These are phyloP conservation scores for Orcinus orca DNA, from an alignment of 2,113 vertebrate genomes.

Conservation along the genomic window DNA sequence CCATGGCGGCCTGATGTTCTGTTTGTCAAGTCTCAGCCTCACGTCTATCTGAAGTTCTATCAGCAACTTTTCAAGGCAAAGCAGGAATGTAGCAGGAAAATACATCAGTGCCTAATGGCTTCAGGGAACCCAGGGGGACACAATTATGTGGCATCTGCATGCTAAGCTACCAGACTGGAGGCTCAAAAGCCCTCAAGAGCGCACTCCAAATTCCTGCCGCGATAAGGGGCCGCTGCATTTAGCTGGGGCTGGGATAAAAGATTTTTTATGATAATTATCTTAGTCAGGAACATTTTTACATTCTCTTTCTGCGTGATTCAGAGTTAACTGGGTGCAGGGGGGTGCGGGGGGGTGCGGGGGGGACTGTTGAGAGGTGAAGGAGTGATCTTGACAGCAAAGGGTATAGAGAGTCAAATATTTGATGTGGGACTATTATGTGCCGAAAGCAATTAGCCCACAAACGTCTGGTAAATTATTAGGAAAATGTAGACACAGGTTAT, in stretches of 20 bases:
- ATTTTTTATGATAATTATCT: conserved; percentile 88
- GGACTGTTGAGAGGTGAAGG: conserved; percentile 59
- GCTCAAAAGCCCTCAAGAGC: conserved; percentile 92
- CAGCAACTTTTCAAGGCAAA: conserved; percentile 84
- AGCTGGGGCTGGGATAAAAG: conserved; percentile 81
- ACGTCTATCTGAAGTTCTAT: conserved; percentile 82
- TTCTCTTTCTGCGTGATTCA: conserved; percentile 80
- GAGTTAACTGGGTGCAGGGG: conserved; percentile 42
- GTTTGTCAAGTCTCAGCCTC: conserved; percentile 65
- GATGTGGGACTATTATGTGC: conserved; percentile 74
- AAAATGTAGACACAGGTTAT: conserved; percentile 68
- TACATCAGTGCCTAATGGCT: conserved; percentile 93
- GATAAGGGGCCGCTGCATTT: conserved; percentile 89
- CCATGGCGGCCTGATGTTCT: conserved; percentile 1
- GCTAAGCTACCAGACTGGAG: conserved; percentile 93
- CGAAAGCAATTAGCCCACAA: conserved; percentile 77
- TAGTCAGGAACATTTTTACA: conserved; percentile 83
- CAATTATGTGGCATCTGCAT: conserved; percentile 95
- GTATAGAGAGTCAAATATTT: conserved; percentile 80
- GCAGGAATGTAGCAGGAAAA: conserved; percentile 86
- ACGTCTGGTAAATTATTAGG: conserved; percentile 69
- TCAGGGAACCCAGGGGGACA: conserved; percentile 91
- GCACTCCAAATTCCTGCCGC: conserved; percentile 93
- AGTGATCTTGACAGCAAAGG: conserved; percentile 57
- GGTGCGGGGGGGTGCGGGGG: background rate